Evolutionary conservation across 53 echinoderm and acorn worm species (phyloP), one percentile per base, ranked within the genome.

Genomic region (Apostichopus leukothele): DNA sequence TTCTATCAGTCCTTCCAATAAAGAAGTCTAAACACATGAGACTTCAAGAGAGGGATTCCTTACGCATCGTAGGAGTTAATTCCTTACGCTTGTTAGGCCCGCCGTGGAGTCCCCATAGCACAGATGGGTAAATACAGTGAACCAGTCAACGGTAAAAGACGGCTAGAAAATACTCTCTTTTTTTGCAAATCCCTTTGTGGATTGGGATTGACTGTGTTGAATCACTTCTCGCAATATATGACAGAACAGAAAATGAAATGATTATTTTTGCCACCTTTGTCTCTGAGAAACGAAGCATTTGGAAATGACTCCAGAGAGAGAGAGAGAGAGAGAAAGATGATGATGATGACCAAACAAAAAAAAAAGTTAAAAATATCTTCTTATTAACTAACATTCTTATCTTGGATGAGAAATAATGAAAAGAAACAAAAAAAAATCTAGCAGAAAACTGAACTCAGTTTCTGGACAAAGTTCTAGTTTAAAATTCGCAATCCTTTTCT

Each of bases 121-220:
- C 81, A 81, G 81, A 81, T 81, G 81, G 81, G 81, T 81, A 81
- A 81, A 81, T 81, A 81, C 81, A 59, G 81, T 54, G 81, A 81
- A 81, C 81, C 81, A 81, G 81, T 81, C 81, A 81, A 81, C 81
- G 81, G 81, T 53, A 59, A 81, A 81, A 21, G 81, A 81, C 81
- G 81, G 81, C 81, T 54, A 81, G 81, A 55, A 55, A 54, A 52
- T 81, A 81, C 20, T 54, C 51, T 13, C 63, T 9, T 63, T 63
- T 63, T 16, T 12, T 14, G 14, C 50, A 53, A 53, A 79, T 79
- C 79, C 79, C 79, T 79, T 79, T 81, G 81, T 81, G 55, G 14
- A 59, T 81, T 81, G 11, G 16, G 59, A 81, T 55, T 77, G 57
- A 18, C 9, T 54, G 4, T 81, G 23, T 81, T 79, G 79, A 79